Base-by-base conservation (phyloP, 2,888 invertebrate species). In the Phalera bucephala region DNA sequence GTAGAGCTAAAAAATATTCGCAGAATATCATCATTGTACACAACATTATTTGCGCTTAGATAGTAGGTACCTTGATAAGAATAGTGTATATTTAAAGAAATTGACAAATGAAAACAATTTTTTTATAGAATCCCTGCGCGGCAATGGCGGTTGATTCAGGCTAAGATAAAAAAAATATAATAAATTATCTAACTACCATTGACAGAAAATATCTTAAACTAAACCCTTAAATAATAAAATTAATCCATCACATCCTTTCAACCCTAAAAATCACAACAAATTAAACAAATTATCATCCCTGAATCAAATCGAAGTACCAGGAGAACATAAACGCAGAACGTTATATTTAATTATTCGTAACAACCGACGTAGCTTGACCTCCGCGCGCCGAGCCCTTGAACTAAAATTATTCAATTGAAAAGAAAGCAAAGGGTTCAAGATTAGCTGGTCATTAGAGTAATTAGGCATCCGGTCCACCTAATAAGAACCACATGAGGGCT, bases 401-500 rank as follows among this genome's bases (percentile, higher is more conserved):
- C 41, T 7, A 47, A 55, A 55, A 54, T 52, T 56, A 48, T 41
- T 35, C 30, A 42, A 53, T 42, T 29, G 22, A 64, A 72, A 71
- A 67, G 68, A 69, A 71, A 72, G 66, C 59, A 62, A 62, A 65
- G 67, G 45, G 76, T 30, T 75, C 81, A 56, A 36, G 56, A 66
- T 72, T 66, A 56, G 55, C 64, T 82, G 85, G 85, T 73, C 71
- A 79, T 79, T 74, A 76, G 72, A 64, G 74, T 81, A 82, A 83
- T 81, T 77, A 68, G 58, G 83, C 85, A 83, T 87, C 86, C 86
- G 84, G 82, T 60, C 62, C 52, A 36, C 39, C 68, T 86, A 87
- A 87, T 87, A 81, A 85, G 76, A 72, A 83, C 85, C 87, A 86
- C 86, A 83, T 87, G 87, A 83, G 80, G 82, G 14, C 8, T 83